Conservation (phyloP, 2,113 vertebrate genomes). For the Ailuropoda melanoleuca region DNA sequence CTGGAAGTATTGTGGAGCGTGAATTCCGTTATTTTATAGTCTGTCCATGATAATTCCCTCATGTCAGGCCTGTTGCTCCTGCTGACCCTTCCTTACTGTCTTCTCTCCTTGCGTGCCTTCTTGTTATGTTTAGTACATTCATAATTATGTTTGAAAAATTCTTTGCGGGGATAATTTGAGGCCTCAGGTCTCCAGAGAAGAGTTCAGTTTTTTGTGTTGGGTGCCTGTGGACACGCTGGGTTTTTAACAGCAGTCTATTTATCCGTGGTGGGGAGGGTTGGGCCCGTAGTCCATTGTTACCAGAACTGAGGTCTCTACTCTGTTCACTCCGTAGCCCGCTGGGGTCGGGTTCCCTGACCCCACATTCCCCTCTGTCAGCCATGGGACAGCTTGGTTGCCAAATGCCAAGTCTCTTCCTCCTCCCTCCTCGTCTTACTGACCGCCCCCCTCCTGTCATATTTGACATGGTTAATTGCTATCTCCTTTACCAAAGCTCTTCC, state of each 20-base stretch:
- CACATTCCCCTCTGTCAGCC: accelerated
- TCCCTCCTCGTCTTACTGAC: not conserved
- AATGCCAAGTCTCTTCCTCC: too few relatives aligned
- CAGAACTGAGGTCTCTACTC: not conserved
- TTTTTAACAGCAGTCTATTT: not conserved
- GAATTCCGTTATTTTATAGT: not conserved
- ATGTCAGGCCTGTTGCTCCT: not conserved
- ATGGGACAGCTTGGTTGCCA: not conserved
- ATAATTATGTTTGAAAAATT: not conserved
- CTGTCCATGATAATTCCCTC: not conserved
- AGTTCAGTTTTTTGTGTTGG: not conserved
- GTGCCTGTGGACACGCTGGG: not conserved
- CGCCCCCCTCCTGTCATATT: not conserved
- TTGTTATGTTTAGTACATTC: not conserved
- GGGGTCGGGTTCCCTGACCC: not conserved
- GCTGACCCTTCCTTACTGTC: not conserved
- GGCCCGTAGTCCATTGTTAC: not conserved
- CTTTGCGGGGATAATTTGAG: not conserved
- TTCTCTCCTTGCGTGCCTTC: not conserved
- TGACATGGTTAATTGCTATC: not conserved
- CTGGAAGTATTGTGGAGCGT: not conserved
- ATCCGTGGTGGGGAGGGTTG: not conserved
- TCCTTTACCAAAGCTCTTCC: not conserved
- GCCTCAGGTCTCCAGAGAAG: not conserved
- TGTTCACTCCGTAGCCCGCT: accelerated